These are phyloP conservation scores for Erithacus rubecula DNA, from an alignment of 2,797 vertebrate species.

Conservation along the genomic window DNA sequence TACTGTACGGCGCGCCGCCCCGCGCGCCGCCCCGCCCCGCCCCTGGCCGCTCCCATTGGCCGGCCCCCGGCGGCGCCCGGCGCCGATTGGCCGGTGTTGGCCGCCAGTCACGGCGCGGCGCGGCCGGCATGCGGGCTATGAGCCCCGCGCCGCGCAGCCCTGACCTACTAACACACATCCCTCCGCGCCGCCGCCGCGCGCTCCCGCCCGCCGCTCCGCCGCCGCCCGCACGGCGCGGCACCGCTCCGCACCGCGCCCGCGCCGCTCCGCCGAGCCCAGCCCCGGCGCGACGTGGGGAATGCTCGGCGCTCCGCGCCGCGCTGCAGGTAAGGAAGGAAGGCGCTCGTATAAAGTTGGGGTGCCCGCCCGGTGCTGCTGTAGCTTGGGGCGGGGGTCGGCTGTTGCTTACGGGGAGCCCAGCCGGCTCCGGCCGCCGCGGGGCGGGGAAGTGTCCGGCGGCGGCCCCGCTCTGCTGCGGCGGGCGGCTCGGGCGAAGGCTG, in stretches of 20 bases:
- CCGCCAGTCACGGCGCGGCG: conserved; percentile 63
- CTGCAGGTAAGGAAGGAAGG: neutral
- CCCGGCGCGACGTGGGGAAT: neutral
- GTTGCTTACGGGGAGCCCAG: neutral
- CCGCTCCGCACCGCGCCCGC: neutral
- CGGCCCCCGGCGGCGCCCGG: no score
- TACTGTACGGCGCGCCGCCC: conserved; percentile 40
- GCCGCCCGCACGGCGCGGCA: neutral
- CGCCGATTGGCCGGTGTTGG: neutral
- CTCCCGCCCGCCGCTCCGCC: neutral
- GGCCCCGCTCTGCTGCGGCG: neutral
- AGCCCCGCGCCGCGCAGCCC: conserved; percentile 66
- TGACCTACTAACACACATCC: conserved; percentile 98
- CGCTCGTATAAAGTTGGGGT: neutral
- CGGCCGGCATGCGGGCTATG: conserved; percentile 44
- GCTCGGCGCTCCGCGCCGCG: neutral
- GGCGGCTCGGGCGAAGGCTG: neutral
- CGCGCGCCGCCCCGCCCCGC: conserved; percentile 12
- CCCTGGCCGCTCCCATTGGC: neutral
- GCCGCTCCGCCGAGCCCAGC: neutral
- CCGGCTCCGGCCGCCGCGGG: neutral
- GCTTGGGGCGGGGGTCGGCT: neutral
- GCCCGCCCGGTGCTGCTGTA: neutral
- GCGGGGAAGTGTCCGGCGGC: neutral
- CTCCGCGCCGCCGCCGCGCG: conserved; percentile 64